Percentiles rank a stretch among this genome's conserved stretches.
phyloP scores from a whole-genome alignment of 2,797 vertebrate species.

The Phoeniculus purpureus region DNA sequence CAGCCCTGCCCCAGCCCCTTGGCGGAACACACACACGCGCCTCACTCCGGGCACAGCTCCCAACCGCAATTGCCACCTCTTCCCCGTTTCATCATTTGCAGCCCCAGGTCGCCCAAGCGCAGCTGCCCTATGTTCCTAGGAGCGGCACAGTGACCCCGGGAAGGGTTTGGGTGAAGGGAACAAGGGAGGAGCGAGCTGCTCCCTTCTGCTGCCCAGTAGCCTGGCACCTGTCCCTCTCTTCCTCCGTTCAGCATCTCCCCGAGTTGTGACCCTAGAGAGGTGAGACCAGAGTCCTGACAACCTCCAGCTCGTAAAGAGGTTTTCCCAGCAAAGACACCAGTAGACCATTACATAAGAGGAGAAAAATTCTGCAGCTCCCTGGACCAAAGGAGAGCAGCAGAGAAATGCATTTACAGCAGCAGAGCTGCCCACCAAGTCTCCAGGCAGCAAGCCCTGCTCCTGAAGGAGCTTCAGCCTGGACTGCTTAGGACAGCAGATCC shows the following conservation, averaged over 20 bases:
- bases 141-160: neutral
- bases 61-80: neutral
- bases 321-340: constrained; percentile 43
- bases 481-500: neutral
- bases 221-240: neutral
- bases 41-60: neutral
- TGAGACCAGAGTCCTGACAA: neutral
- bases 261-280: neutral
- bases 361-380: constrained; percentile 54
- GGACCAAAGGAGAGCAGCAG: constrained; percentile 29
- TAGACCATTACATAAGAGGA: constrained; percentile 63
- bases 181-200: neutral
- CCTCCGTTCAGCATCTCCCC: neutral
- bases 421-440: constrained; percentile 25
- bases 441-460: neutral
- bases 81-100: neutral
- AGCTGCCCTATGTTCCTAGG: neutral
- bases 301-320: neutral
- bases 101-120: neutral
- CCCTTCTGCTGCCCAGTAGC: neutral
- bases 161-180: neutral
- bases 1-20: neutral
- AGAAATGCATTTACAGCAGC: neutral
- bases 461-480: neutral
- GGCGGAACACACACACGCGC: neutral